Base-by-base conservation (phyloP, 2,888 invertebrate species). In the Ceriagrion tenellum region DNA sequence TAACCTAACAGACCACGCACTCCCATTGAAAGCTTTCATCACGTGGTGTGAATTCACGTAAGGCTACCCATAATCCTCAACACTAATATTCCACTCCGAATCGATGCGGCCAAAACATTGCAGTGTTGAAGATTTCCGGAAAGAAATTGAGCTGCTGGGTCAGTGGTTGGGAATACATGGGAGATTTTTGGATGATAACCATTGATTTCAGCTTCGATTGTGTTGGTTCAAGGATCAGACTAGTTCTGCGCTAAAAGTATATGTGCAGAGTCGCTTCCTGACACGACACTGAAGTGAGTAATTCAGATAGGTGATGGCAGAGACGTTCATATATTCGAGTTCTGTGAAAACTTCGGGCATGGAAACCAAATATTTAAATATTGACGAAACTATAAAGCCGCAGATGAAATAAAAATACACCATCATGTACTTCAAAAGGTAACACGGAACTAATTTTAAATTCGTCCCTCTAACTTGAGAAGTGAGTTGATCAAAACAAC, bases 81-180 rank as follows among this genome's bases (percentile, higher is more conserved):
- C 89, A 20, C 47, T 89, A 89, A 89, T 89, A 26, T 55, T n/a
- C 89, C 26, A 55, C 89, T 89, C 35, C 55, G 26, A 89, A 47
- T 13, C 35, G n/a, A 0, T 26, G 16, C 26, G 35, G n/a, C 23
- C 3, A 89, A 55, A 55, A 55, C 55, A 16, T 26, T 47, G 89
- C 13, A 13, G 26, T 55, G 55, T 16, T 26, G 89, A 55, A 6
- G 55, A 47, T 89, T 55, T 4, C 6, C 20, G 55, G 55, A 47
- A 55, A 55, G 8, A 30, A 81, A 81, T 16, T n/a, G 69, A 69
- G 69, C 18, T 26, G 26, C 26, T 69, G 4, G 10, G 26, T n/a
- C 23, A 23, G 18, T 69, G 26, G n/a, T 20, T 69, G 69, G 23
- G 69, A 23, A 69, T n/a, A 4, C 69, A 69, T 8, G 10, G 69